Evolutionary conservation across 2,888 invertebrate genomes (phyloP).

Genomic region (Andrena chrysosceles): DNA sequence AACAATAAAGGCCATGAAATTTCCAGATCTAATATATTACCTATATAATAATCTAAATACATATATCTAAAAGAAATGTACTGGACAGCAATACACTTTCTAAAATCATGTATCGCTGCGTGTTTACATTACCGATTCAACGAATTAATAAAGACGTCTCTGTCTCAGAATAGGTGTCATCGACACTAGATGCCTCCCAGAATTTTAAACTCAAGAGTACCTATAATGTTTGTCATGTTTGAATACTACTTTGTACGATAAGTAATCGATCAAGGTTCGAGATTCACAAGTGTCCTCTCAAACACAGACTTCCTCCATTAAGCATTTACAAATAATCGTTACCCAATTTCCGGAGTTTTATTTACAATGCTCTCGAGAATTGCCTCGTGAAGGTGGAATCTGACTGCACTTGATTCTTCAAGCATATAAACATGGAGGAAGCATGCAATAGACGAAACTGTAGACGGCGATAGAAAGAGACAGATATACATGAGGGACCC

Average conservation of each 20-base stretch:
- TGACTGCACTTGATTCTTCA: too few species aligned
- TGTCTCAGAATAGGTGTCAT: background rate
- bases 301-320: slow-evolving; percentile 1
- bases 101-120: too few species aligned
- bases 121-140: background rate
- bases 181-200: background rate
- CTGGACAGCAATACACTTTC: too few species aligned
- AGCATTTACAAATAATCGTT: slow-evolving; percentile 1
- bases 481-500: too few species aligned
- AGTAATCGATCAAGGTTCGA: slow-evolving; percentile 6
- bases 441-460: too few species aligned
- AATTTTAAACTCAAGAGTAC: background rate
- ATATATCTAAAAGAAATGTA: too few species aligned
- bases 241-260: slow-evolving; percentile 10
- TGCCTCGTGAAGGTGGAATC: background rate
- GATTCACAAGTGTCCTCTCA: background rate
- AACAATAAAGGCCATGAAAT: too few species aligned
- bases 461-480: too few species aligned
- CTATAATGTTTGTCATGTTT: background rate
- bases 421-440: too few species aligned
- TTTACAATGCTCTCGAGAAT: background rate
- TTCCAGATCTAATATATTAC: too few species aligned
- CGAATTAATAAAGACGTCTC: background rate
- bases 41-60: too few species aligned
- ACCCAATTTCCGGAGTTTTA: background rate